Percentiles rank a stretch among this genome's conserved stretches.
phyloP scores from a whole-genome alignment of 2,113 vertebrate species.

The Saguinus imperator region DNA sequence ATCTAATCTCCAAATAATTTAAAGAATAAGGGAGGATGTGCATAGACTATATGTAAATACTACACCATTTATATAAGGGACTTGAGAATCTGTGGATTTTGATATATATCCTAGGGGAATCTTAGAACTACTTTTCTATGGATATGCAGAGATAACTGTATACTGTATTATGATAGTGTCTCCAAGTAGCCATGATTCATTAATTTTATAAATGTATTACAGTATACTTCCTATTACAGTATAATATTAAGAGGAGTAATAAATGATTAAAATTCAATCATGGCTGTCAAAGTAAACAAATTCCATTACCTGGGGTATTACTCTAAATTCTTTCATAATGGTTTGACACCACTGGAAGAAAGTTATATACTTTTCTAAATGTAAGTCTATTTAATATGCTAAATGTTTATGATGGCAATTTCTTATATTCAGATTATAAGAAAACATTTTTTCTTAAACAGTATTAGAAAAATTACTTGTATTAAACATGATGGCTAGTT shows the following conservation, averaged over 20 bases:
- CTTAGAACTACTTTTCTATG: neutral
- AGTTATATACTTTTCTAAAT: neutral
- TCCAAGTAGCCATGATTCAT: neutral
- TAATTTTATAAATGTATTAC: slow-evolving; percentile 37
- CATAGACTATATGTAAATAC: neutral
- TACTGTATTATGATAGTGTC: neutral
- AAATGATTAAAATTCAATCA: slow-evolving; percentile 52
- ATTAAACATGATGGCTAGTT: neutral
- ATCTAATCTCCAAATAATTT: neutral
- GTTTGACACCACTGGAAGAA: slow-evolving; percentile 24
- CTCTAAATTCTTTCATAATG: slow-evolving; percentile 36
- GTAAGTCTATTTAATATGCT: neutral
- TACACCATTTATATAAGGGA: neutral
- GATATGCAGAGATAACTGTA: neutral
- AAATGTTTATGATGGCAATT: neutral
- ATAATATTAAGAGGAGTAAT: slow-evolving; percentile 20
- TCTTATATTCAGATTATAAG: neutral
- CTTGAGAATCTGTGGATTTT: neutral
- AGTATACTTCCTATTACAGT: neutral
- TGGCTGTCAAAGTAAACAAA: slow-evolving; percentile 47
- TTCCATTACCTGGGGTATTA: neutral
- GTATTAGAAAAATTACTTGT: neutral
- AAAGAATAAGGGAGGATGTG: neutral
- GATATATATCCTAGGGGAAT: neutral
- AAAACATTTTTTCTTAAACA: neutral